Percentiles rank a stretch among this genome's conserved stretches.
phyloP scores from a whole-genome alignment of 2,888 invertebrate genomes.

The Lasioglossum vierecki region DNA sequence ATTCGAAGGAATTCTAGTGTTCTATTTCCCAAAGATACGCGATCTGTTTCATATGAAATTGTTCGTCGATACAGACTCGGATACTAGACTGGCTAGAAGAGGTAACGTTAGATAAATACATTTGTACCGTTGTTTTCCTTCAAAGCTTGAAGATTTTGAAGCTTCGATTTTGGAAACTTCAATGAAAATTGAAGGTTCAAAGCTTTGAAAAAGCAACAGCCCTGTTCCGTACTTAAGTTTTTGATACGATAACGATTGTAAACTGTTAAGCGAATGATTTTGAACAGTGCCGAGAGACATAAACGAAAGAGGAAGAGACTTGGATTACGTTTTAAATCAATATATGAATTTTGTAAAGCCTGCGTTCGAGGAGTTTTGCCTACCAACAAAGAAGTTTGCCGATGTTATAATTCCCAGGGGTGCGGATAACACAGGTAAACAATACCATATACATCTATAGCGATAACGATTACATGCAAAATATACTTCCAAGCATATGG shows the following conservation, averaged over 20 bases:
- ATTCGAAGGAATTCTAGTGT: slow-evolving; percentile 98
- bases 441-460: slow-evolving; percentile 24
- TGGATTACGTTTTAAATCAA: slow-evolving; percentile 97
- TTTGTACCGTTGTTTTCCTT: too few relatives aligned
- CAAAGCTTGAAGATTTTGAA: too few relatives aligned
- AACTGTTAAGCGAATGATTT: slow-evolving; percentile 23
- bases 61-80: slow-evolving; percentile 99
- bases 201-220: too few relatives aligned
- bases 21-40: slow-evolving; percentile 97
- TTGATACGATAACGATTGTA: background rate
- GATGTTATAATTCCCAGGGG: slow-evolving; percentile 99
- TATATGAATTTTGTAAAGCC: slow-evolving; percentile 99
- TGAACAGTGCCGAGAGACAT: slow-evolving; percentile 96
- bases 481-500: slow-evolving; percentile 14
- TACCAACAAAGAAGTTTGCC: slow-evolving; percentile 99
- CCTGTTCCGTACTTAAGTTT: background rate
- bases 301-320: slow-evolving; percentile 95
- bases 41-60: slow-evolving; percentile 99
- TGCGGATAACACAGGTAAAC: slow-evolving; percentile 97
- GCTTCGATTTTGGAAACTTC: too few relatives aligned
- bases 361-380: slow-evolving; percentile 99
- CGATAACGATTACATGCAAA: slow-evolving; percentile 25
- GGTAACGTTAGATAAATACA: slow-evolving; percentile 85
- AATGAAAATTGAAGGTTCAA: too few relatives aligned
- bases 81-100: slow-evolving; percentile 97